Conservation (phyloP, 2,113 vertebrate species). For the Symphodus melops region DNA sequence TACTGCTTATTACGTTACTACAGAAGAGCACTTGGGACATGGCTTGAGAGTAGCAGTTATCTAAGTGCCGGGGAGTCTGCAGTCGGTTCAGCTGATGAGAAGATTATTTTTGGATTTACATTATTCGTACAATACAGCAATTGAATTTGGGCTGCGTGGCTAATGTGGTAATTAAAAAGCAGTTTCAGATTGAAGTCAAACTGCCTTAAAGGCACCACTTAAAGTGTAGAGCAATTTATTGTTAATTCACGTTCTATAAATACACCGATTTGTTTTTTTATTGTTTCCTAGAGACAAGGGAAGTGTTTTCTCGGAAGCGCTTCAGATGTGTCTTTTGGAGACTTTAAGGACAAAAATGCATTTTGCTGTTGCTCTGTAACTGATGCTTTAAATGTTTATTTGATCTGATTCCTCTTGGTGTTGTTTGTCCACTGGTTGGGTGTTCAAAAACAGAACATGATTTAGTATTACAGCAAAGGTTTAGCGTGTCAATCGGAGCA, state of each 20-base stretch:
- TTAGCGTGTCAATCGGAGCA: constrained; percentile 17
- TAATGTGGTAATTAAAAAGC: constrained; percentile 27
- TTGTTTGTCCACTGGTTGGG: neutral
- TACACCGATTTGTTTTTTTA: neutral
- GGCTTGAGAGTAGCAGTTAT: neutral
- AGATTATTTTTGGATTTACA: neutral
- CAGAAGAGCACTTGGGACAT: neutral
- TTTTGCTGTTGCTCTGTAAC: neutral
- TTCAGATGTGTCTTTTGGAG: neutral
- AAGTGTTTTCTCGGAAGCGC: neutral
- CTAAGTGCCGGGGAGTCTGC: neutral
- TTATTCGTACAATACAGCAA: constrained; percentile 4
- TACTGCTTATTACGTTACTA: neutral
- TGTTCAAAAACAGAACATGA: neutral
- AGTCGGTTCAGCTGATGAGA: neutral
- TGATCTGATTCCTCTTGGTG: constrained; percentile 12
- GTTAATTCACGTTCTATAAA: constrained; percentile 21
- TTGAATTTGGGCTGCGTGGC: constrained; percentile 2
- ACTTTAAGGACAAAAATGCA: neutral
- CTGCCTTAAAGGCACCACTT: constrained; percentile 22
- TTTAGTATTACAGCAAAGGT: constrained; percentile 8
- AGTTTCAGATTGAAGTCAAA: constrained; percentile 21
- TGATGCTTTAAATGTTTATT: constrained; percentile 2
- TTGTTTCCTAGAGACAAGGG: neutral
- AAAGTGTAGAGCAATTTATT: neutral